Evolutionary conservation across 2,113 vertebrate genomes (phyloP).

Genomic region (Raja brachyura): DNA sequence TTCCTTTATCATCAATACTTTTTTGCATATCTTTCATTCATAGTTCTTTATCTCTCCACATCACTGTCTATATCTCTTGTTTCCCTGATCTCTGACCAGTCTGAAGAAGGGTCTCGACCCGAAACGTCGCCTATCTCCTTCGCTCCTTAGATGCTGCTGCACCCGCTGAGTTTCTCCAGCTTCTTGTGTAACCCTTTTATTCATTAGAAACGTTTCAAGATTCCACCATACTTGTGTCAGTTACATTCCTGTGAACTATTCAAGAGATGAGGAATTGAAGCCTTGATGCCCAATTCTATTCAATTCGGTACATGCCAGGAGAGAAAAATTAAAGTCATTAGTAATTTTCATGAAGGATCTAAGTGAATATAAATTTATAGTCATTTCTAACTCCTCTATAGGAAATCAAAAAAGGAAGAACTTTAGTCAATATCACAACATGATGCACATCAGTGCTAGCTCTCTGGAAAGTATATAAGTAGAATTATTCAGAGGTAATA

Average conservation of each 20-base stretch:
- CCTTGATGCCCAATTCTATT: neutral
- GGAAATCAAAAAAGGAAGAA: neutral
- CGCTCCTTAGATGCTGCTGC: no score
- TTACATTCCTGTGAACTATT: neutral
- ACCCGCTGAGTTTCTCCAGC: no score
- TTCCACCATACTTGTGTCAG: neutral
- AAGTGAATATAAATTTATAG: neutral
- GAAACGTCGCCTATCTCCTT: no score
- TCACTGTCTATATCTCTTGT: no score
- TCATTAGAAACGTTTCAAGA: neutral
- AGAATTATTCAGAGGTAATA: neutral
- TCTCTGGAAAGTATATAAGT: neutral
- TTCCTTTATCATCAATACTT: no score
- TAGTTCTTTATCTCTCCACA: no score
- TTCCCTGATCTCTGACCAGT: no score
- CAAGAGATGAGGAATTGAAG: neutral
- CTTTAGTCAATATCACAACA: neutral
- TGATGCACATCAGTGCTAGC: neutral
- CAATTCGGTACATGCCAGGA: neutral
- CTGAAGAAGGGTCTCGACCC: no score
- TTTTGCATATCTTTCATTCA: no score
- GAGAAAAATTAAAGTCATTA: neutral
- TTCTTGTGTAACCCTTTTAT: no score
- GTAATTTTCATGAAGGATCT: neutral
- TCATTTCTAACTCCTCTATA: neutral